A percentile compares a stretch with the other conserved stretches of the same genome.
These are phyloP conservation scores for Perithous albicinctus DNA, from an alignment of 2,888 invertebrate genomes.

Conservation along the genomic window DNA sequence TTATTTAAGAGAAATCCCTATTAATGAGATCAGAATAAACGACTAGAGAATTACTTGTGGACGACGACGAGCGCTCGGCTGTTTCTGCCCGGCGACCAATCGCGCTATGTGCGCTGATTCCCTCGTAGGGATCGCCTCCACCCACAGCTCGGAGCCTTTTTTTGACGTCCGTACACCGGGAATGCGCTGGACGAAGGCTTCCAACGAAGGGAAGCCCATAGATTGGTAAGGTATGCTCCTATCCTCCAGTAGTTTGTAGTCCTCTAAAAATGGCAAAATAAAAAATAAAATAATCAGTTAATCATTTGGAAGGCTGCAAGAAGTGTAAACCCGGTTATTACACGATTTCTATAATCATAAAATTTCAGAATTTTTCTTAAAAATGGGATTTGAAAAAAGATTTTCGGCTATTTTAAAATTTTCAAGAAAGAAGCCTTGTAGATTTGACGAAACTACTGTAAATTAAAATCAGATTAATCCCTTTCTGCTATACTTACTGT, in stretches of 20 bases:
- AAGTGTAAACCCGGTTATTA: neutral
- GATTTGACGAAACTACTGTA: neutral
- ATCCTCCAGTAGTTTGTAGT: constrained; percentile 88
- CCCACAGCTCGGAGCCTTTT: constrained; percentile 86
- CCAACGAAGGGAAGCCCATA: constrained; percentile 87
- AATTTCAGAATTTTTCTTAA: neutral
- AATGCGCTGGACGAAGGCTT: constrained; percentile 87
- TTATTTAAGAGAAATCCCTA: no score
- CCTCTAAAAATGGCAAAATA: constrained; percentile 84
- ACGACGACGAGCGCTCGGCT: constrained; percentile 25
- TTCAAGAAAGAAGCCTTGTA: no score
- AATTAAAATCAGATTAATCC: neutral
- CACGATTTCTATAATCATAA: neutral
- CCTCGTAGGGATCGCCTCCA: constrained; percentile 87
- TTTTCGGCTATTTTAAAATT: neutral
- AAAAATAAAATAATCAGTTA: neutral
- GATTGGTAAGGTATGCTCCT: constrained; percentile 87
- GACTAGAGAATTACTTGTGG: constrained; percentile 27
- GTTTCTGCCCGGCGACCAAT: constrained; percentile 82
- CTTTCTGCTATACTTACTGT: constrained; percentile 84
- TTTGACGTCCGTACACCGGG: constrained; percentile 87
- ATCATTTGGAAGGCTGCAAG: neutral
- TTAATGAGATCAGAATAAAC: neutral
- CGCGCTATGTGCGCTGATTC: constrained; percentile 87
- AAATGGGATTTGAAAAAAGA: neutral